phyloP scores from a whole-genome alignment of 2,888 invertebrate genomes.

The Clepsis dumicolana region DNA sequence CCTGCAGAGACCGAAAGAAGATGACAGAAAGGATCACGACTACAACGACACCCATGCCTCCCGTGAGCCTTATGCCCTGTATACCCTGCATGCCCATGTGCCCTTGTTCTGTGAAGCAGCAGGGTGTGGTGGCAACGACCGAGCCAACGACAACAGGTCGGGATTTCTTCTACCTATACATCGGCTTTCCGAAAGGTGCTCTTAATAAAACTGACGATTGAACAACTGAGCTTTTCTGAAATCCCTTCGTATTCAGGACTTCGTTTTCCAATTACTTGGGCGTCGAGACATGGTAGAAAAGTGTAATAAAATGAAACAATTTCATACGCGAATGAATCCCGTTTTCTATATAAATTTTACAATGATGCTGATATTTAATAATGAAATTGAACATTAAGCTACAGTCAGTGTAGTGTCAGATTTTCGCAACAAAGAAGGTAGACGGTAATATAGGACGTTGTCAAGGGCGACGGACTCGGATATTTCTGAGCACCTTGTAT shows the following conservation, averaged over 20 bases:
- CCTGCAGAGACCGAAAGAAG: background rate
- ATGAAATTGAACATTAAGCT: background rate
- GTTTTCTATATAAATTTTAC: background rate
- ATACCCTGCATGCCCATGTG: constrained; percentile 22
- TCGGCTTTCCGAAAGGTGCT: constrained; percentile 12
- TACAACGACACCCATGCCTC: background rate
- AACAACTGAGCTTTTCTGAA: background rate
- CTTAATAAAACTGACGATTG: background rate
- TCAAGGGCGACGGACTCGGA: background rate
- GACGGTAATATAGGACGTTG: background rate
- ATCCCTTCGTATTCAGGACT: background rate
- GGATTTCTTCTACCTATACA: constrained; percentile 19
- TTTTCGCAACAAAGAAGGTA: background rate
- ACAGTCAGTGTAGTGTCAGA: background rate
- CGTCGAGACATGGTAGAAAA: background rate
- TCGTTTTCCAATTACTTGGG: background rate
- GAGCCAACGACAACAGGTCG: background rate
- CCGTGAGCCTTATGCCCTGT: background rate
- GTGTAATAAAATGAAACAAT: background rate
- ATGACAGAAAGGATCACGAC: background rate
- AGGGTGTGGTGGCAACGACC: too few species aligned
- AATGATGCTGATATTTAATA: background rate
- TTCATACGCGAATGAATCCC: background rate
- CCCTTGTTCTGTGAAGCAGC: background rate
- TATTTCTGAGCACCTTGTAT: too few species aligned